Evolutionary conservation across 2,888 invertebrate genomes (phyloP).

Genomic region (Allophyes oxyacanthae): DNA sequence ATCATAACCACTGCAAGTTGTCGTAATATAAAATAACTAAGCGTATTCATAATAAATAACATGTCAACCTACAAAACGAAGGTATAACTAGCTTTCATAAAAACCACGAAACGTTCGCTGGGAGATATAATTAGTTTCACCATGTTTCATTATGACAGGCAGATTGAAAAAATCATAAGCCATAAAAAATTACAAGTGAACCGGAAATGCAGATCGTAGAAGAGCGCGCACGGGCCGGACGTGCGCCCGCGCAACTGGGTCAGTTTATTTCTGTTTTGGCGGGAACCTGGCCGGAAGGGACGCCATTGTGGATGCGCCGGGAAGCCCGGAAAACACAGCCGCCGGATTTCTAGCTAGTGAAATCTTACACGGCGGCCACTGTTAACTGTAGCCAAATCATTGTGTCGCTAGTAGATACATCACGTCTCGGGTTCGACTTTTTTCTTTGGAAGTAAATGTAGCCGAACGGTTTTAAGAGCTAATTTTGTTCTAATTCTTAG

Average conservation of each 20-base stretch:
- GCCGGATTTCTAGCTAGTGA: slow-evolving; percentile 87
- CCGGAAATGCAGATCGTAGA: slow-evolving; percentile 87
- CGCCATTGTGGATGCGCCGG: slow-evolving; percentile 87
- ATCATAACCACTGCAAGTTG: slow-evolving; percentile 26
- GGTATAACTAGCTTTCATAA: slow-evolving; percentile 31
- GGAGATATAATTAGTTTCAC: slow-evolving; percentile 63
- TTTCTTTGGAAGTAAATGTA: slow-evolving; percentile 79
- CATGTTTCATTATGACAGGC: slow-evolving; percentile 63
- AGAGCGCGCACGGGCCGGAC: slow-evolving; percentile 78
- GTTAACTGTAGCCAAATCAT: slow-evolving; percentile 72
- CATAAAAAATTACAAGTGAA: slow-evolving; percentile 85
- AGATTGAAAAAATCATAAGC: slow-evolving; percentile 79
- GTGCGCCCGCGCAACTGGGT: slow-evolving; percentile 85
- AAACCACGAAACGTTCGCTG: slow-evolving; percentile 45
- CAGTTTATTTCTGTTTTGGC: slow-evolving; percentile 89
- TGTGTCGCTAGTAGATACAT: slow-evolving; percentile 67
- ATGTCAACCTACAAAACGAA: slow-evolving; percentile 44
- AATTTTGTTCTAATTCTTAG: slow-evolving; percentile 70
- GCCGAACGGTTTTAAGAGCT: slow-evolving; percentile 66
- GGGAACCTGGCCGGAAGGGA: slow-evolving; percentile 88
- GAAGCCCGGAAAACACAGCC: slow-evolving; percentile 86
- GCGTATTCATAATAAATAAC: slow-evolving; percentile 30
- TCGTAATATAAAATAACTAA: slow-evolving; percentile 28
- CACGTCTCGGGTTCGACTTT: slow-evolving; percentile 62
- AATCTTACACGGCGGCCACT: slow-evolving; percentile 76